Percentiles rank a stretch among this genome's conserved stretches.
Evolutionary conservation across 2,797 vertebrate species (phyloP).

Genomic region (Sparus aurata): DNA sequence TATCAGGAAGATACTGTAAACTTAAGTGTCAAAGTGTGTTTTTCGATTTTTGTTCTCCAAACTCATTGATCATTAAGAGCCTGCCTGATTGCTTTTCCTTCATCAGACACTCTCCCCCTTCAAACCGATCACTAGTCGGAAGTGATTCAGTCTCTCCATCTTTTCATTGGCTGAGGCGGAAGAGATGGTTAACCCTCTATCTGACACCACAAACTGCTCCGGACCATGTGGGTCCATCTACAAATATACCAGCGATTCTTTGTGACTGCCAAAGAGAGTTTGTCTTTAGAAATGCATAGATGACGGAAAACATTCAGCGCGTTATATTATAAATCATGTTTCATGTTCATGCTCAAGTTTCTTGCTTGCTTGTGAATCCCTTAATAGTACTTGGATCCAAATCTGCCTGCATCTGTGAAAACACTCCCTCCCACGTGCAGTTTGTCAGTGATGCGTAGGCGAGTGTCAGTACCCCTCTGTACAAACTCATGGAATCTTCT

Average conservation of each 20-base stretch:
- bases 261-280: background rate
- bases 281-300: background rate
- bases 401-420: constrained; percentile 50
- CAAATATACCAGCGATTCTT: background rate
- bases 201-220: background rate
- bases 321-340: background rate
- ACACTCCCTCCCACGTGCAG: constrained; percentile 61
- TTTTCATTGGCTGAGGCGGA: background rate
- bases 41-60: background rate
- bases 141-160: constrained; percentile 35
- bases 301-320: background rate
- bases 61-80: background rate
- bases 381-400: constrained; percentile 32
- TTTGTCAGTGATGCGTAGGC: constrained; percentile 55
- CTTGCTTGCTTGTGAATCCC: constrained; percentile 7
- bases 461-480: constrained; percentile 37
- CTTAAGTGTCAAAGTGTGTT: no score
- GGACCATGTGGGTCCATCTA: background rate
- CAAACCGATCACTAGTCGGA: constrained; percentile 1
- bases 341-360: background rate
- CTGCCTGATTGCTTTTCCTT: constrained; percentile 1
- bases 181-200: background rate
- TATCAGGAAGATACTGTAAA: no score
- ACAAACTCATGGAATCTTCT: constrained; percentile 39
- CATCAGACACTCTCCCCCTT: background rate